These are phyloP conservation scores for Dinocampus coccinellae DNA, from an alignment of 2,888 invertebrate genomes.

Conservation along the genomic window DNA sequence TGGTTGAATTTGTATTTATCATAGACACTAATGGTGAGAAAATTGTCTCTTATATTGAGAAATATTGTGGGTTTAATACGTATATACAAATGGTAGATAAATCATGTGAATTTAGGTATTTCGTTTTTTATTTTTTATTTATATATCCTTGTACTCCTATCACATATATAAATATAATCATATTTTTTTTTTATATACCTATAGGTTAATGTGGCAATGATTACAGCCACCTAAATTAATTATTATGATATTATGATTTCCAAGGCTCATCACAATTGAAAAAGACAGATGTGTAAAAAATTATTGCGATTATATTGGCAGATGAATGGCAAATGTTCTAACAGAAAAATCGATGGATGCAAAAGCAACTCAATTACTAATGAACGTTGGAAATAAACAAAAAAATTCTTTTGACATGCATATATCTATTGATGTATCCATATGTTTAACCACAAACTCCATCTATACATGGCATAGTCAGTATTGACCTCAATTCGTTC, in stretches of 20 bases:
- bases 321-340: conserved; percentile 21
- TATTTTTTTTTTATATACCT: too few relatives aligned
- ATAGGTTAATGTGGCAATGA: too few relatives aligned
- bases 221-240: too few relatives aligned
- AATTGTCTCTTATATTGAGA: not conserved
- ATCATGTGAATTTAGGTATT: not conserved
- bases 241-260: too few relatives aligned
- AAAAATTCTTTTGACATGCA: conserved; percentile 30
- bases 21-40: conserved; percentile 17
- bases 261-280: not conserved
- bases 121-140: not conserved
- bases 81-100: not conserved
- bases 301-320: conserved; percentile 31
- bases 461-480: conserved; percentile 5
- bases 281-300: conserved; percentile 18
- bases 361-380: conserved; percentile 36
- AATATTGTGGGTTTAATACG: not conserved
- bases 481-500: conserved; percentile 39
- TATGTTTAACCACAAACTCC: conserved; percentile 41
- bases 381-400: conserved; percentile 36
- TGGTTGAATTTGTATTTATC: not conserved
- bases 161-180: too few relatives aligned
- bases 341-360: conserved; percentile 1
- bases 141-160: not conserved
- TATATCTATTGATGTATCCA: conserved; percentile 39